Percentiles rank a stretch among this genome's conserved stretches.
phyloP scores from a whole-genome alignment of 2,797 vertebrate genomes.

The Miopithecus talapoin region DNA sequence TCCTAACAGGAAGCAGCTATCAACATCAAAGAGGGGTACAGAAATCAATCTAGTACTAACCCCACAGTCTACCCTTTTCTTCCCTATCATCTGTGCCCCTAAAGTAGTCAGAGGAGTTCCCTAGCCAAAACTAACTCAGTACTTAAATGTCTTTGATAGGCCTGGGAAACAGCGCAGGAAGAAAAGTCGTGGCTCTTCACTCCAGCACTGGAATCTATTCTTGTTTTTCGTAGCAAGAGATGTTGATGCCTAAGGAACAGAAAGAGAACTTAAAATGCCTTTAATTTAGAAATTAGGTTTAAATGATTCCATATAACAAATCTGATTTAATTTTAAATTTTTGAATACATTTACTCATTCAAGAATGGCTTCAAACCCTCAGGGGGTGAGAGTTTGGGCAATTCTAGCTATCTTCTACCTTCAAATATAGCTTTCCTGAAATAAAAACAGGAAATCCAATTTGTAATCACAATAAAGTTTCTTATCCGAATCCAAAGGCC shows the following conservation, averaged over 20 bases:
- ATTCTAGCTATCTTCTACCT: background rate
- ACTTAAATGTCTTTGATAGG: background rate
- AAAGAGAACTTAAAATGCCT: background rate
- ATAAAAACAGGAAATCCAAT: background rate
- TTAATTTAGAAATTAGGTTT: background rate
- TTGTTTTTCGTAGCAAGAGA: background rate
- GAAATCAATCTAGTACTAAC: background rate
- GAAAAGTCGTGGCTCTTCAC: background rate
- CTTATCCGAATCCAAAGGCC: background rate
- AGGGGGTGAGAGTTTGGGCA: background rate
- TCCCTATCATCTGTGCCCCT: background rate
- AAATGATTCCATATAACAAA: background rate
- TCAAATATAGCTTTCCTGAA: background rate
- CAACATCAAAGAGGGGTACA: background rate
- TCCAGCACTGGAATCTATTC: background rate
- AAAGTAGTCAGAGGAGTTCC: background rate
- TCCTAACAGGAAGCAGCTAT: background rate
- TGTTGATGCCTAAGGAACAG: background rate
- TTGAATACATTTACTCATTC: constrained; percentile 18
- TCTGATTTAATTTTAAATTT: constrained; percentile 20
- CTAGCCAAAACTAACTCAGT: background rate
- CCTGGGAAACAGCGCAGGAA: background rate
- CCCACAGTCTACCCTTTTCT: background rate
- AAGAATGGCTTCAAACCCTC: background rate
- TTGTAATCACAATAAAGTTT: background rate